Evolutionary conservation across 2,113 vertebrate species (phyloP).

Genomic region (Chaetorhynchus papuensis): DNA sequence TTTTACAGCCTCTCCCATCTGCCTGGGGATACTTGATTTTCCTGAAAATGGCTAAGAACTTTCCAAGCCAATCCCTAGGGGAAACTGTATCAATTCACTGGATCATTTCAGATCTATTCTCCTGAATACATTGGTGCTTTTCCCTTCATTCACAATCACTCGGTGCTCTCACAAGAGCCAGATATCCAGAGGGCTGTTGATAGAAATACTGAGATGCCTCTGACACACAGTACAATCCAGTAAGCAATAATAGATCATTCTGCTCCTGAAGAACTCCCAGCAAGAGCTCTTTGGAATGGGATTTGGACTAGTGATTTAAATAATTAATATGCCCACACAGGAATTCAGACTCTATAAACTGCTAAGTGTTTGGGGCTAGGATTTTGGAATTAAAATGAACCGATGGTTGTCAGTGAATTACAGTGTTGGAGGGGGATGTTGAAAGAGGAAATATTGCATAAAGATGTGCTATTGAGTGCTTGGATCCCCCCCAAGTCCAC

Average conservation of each 20-base stretch:
- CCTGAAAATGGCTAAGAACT: neutral
- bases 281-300: neutral
- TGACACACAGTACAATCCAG: neutral
- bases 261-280: neutral
- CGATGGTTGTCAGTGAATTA: constrained; percentile 8
- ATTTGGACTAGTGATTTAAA: neutral
- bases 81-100: neutral
- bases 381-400: constrained; percentile 8
- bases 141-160: neutral
- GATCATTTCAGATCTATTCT: neutral
- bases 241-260: neutral
- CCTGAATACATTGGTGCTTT: neutral
- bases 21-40: neutral
- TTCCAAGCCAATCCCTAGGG: neutral
- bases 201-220: neutral
- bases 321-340: constrained; percentile 26
- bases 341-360: neutral
- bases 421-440: constrained; percentile 8
- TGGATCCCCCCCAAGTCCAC: constrained; percentile 47
- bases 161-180: neutral
- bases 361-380: neutral
- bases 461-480: constrained; percentile 35
- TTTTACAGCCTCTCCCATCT: neutral
- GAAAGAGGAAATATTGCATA: constrained; percentile 51
- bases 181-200: neutral